These are phyloP conservation scores for Ametastegia equiseti DNA, from an alignment of 2,888 invertebrate genomes.

Conservation along the genomic window DNA sequence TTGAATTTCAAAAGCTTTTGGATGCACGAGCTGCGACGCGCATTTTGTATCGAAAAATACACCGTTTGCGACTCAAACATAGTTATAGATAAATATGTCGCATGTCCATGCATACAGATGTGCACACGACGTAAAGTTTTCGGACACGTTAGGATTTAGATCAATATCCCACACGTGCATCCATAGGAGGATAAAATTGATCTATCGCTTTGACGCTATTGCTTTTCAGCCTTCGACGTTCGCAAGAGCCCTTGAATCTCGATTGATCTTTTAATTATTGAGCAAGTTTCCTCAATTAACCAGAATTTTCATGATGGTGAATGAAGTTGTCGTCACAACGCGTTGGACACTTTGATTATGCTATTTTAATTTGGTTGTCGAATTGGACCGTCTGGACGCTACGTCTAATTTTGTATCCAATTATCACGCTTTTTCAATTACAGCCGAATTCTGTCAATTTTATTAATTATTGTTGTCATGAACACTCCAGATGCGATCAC, in stretches of 20 bases:
- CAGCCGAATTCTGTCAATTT: not conserved
- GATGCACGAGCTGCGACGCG: not conserved
- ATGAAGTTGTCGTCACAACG: not conserved
- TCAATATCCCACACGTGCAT: not conserved
- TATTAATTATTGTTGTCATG: not conserved
- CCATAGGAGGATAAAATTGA: not conserved
- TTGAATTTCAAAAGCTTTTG: conserved; percentile 33
- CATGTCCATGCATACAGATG: not conserved
- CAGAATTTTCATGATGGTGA: not conserved
- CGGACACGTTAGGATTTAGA: not conserved
- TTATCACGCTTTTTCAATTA: not conserved
- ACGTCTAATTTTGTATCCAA: not conserved
- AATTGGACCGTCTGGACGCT: not conserved
- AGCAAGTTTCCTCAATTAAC: not conserved
- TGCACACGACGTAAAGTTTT: not conserved
- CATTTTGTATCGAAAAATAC: conserved; percentile 6
- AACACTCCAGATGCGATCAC: no score
- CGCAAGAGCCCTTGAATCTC: not conserved
- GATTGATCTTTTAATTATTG: not conserved
- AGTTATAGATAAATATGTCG: not conserved
- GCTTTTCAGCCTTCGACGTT: not conserved
- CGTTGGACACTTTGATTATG: not conserved
- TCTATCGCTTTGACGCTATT: not conserved
- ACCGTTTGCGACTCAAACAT: not conserved
- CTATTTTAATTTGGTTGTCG: not conserved